phyloP scores from a whole-genome alignment of 1,140 invertebrate species.

The Heliconius congener region DNA sequence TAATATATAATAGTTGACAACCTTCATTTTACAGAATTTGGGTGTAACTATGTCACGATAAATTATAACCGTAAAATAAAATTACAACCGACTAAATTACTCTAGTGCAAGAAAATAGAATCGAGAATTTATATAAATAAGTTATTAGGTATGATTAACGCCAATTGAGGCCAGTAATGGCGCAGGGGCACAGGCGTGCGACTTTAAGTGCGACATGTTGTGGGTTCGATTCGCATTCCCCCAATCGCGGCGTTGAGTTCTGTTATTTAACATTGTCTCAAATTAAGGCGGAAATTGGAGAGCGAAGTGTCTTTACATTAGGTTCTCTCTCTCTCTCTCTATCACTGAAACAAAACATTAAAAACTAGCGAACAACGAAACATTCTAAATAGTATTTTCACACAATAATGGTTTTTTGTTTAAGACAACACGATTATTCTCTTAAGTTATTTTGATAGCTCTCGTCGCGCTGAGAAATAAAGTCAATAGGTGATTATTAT shows the following conservation, averaged over 20 bases:
- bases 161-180: too few relatives aligned
- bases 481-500: neutral
- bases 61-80: neutral
- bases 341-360: neutral
- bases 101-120: neutral
- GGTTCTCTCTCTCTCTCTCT: too few relatives aligned
- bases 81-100: neutral
- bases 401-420: neutral
- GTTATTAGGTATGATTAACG: neutral
- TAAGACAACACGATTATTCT: neutral
- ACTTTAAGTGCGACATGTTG: too few relatives aligned
- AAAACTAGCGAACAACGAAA: neutral
- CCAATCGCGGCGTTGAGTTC: too few relatives aligned
- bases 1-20: neutral
- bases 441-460: neutral
- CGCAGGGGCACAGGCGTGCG: too few relatives aligned
- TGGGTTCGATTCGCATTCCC: too few relatives aligned
- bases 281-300: too few relatives aligned
- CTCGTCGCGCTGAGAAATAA: slow-evolving; percentile 8
- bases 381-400: neutral
- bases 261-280: too few relatives aligned
- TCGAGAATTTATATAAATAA: neutral
- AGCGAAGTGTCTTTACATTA: too few relatives aligned
- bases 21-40: neutral
- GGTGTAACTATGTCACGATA: neutral